These are phyloP conservation scores for Netelia melanura DNA, from an alignment of 2,888 invertebrate species.

Conservation along the genomic window DNA sequence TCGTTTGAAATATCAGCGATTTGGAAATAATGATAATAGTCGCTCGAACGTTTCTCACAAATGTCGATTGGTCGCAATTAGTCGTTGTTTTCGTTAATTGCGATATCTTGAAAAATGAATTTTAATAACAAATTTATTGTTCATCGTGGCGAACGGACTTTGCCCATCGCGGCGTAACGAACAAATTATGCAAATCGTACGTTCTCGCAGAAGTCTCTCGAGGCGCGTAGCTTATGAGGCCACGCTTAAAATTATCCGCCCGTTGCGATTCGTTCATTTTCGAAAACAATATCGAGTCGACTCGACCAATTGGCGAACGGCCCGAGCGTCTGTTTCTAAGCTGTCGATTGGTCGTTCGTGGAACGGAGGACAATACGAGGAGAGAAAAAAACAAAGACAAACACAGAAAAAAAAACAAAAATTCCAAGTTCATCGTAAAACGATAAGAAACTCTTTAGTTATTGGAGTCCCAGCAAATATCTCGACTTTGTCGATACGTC, in stretches of 20 bases:
- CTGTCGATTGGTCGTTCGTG: constrained; percentile 64
- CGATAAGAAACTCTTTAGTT: constrained; percentile 62
- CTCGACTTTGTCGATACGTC: constrained; percentile 19
- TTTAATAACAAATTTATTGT: neutral
- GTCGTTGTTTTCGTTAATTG: no score
- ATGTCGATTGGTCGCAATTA: no score
- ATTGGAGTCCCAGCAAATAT: constrained; percentile 52
- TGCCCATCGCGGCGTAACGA: neutral
- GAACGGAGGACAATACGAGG: constrained; percentile 24
- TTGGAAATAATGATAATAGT: no score
- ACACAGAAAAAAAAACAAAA: constrained; percentile 1
- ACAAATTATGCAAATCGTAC: constrained; percentile 26
- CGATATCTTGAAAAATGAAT: neutral
- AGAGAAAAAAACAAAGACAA: neutral
- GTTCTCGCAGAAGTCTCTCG: neutral
- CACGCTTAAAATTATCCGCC: constrained; percentile 72
- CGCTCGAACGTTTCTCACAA: no score
- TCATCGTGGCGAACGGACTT: neutral
- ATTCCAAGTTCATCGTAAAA: constrained; percentile 59
- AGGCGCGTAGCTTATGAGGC: constrained; percentile 59
- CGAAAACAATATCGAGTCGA: constrained; percentile 44
- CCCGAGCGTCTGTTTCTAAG: constrained; percentile 46
- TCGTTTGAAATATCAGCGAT: no score
- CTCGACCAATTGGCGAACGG: constrained; percentile 47
- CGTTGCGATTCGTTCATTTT: constrained; percentile 66